phyloP scores from a whole-genome alignment of 2,797 vertebrate genomes.

The Spinibarbus caldwelli region DNA sequence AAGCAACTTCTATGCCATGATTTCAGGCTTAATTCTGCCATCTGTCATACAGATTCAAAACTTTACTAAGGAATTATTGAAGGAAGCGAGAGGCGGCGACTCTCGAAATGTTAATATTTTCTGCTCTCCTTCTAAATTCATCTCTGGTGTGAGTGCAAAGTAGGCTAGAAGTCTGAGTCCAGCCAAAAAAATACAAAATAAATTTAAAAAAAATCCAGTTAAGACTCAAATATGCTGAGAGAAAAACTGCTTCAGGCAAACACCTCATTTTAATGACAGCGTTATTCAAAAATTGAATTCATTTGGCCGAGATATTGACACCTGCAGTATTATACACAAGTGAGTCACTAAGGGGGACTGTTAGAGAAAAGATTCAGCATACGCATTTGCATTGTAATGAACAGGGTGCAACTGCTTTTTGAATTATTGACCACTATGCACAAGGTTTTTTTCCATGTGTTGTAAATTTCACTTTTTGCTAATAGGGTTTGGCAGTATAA shows the following conservation, averaged over 20 bases:
- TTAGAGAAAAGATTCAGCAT: slow-evolving; percentile 9
- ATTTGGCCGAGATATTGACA: slow-evolving; percentile 5
- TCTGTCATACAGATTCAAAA: slow-evolving; percentile 36
- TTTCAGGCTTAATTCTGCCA: slow-evolving; percentile 33
- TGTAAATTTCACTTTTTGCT: not conserved
- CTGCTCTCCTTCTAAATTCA: slow-evolving; percentile 17
- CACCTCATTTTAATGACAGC: slow-evolving; percentile 22
- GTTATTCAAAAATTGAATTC: not conserved
- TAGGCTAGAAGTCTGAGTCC: not conserved
- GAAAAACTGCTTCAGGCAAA: slow-evolving; percentile 20
- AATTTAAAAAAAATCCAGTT: too few species aligned
- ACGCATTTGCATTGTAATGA: slow-evolving; percentile 7
- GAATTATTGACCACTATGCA: slow-evolving; percentile 23
- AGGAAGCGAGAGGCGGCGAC: slow-evolving; percentile 12
- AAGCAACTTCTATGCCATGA: slow-evolving; percentile 20
- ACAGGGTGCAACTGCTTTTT: not conserved
- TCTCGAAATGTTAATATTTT: slow-evolving; percentile 24
- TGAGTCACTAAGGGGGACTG: not conserved
- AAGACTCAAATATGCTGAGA: slow-evolving; percentile 35
- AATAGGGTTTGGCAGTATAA: not conserved
- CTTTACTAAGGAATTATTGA: slow-evolving; percentile 46
- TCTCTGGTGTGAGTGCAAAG: slow-evolving; percentile 15
- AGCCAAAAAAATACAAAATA: not conserved
- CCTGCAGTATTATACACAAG: not conserved
- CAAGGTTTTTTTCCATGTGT: not conserved